Conservation (phyloP, 2,888 invertebrate species). For the Aphidius colemani region DNA sequence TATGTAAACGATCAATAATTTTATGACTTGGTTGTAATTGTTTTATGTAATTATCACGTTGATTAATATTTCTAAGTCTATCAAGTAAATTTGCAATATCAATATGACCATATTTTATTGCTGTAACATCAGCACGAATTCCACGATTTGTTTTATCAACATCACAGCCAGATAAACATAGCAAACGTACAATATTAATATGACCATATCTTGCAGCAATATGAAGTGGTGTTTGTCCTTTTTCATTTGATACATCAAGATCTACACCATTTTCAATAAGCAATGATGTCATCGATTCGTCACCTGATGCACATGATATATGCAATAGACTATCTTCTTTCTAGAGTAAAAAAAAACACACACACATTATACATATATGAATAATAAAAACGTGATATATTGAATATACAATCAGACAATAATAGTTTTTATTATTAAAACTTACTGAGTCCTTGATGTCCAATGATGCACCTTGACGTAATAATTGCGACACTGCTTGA, state of each 20-base stretch:
- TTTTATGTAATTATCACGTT: conserved; percentile 64
- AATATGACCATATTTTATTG: conserved; percentile 74
- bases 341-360: conserved; percentile 52
- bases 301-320: conserved; percentile 62
- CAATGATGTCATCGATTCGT: conserved; percentile 52
- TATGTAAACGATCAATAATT: conserved; percentile 67
- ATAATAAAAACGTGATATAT: neutral
- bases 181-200: conserved; percentile 69
- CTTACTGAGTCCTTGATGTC: conserved; percentile 55
- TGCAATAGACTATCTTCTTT: conserved; percentile 68
- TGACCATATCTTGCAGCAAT: conserved; percentile 74
- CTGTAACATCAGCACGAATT: conserved; percentile 76
- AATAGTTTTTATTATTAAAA: neutral
- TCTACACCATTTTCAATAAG: conserved; percentile 57
- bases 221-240: conserved; percentile 71
- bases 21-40: conserved; percentile 69
- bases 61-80: conserved; percentile 66
- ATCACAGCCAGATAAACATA: conserved; percentile 74
- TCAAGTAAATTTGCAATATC: conserved; percentile 72
- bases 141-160: conserved; percentile 71
- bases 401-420: neutral
- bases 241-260: conserved; percentile 68
- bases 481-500: conserved; percentile 55
- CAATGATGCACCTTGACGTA: conserved; percentile 56
- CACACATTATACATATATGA: neutral